Evolutionary conservation across 2,113 vertebrate genomes (phyloP).

Genomic region (Sturnus vulgaris): DNA sequence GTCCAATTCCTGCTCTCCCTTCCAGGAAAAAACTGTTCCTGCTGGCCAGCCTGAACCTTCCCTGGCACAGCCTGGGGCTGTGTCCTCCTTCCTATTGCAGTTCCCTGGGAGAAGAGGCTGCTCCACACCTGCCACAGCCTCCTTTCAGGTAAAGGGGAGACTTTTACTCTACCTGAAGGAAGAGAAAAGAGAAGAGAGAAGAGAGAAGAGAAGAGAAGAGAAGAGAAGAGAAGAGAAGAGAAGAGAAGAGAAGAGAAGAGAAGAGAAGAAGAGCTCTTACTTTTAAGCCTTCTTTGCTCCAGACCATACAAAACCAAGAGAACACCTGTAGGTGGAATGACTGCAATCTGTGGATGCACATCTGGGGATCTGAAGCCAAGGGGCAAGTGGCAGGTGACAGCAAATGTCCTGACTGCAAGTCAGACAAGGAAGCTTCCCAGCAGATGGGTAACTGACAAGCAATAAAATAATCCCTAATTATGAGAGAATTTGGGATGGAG

Average conservation of each 20-base stretch:
- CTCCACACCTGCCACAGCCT: neutral
- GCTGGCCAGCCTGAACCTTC: neutral
- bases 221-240: too few species aligned
- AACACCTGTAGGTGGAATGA: neutral
- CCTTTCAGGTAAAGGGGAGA: neutral
- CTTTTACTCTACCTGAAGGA: too few species aligned
- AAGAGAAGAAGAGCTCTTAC: too few species aligned
- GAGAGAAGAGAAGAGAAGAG: too few species aligned
- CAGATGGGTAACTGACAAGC: neutral
- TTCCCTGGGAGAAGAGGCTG: neutral
- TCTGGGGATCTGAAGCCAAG: neutral
- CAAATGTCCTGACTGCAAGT: neutral
- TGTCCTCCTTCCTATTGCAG: neutral
- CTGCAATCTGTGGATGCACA: neutral
- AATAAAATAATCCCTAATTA: slow-evolving; percentile 44
- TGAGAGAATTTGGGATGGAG: slow-evolving; percentile 17
- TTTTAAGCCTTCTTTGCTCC: neutral
- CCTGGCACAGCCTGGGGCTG: neutral
- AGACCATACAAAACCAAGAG: neutral
- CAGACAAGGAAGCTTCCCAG: neutral
- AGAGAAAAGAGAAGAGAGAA: too few species aligned
- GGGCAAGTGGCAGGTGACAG: neutral
- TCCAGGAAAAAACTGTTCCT: neutral
- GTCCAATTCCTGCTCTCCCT: neutral
- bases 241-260: too few species aligned